Conservation (phyloP, 2,888 invertebrate genomes). For the Andrena trimmerana region DNA sequence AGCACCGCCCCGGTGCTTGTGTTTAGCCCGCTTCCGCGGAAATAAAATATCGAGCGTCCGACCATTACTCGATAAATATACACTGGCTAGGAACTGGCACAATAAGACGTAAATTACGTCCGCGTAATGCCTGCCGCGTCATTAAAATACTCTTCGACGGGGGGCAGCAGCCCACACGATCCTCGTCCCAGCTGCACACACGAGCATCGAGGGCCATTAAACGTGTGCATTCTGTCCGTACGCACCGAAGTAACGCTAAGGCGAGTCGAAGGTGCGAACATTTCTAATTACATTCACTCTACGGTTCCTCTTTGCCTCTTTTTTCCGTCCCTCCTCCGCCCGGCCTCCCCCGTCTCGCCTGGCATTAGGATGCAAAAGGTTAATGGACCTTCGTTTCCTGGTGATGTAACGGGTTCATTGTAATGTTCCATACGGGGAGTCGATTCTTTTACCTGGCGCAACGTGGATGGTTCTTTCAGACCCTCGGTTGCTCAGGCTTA, state of each 20-base stretch:
- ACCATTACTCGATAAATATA: constrained; percentile 48
- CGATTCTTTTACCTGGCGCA: constrained; percentile 19
- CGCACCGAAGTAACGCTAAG: constrained; percentile 22
- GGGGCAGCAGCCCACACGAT: constrained; percentile 41
- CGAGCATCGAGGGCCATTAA: constrained; percentile 32
- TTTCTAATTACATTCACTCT: constrained; percentile 57
- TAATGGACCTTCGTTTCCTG: constrained; percentile 52
- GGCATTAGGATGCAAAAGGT: constrained; percentile 50
- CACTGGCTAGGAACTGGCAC: constrained; percentile 38
- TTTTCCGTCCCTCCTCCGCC: neutral
- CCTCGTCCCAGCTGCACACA: constrained; percentile 7
- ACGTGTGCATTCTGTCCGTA: constrained; percentile 37
- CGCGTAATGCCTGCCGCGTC: constrained; percentile 39
- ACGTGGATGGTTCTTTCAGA: too few species aligned
- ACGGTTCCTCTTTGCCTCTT: neutral
- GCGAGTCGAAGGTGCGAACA: constrained; percentile 53
- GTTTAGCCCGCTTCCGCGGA: constrained; percentile 36
- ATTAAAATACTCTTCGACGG: constrained; percentile 53
- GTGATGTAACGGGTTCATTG: constrained; percentile 35
- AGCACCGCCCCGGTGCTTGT: neutral
- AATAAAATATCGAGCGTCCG: constrained; percentile 47
- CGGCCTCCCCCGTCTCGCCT: neutral
- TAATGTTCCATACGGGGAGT: neutral
- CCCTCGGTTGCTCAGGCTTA: too few species aligned
- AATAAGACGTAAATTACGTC: constrained; percentile 57